A percentile compares a stretch with the other conserved stretches of the same genome.
These are phyloP conservation scores for Podarcis raffonei DNA, from an alignment of 2,113 vertebrate species.

Conservation along the genomic window DNA sequence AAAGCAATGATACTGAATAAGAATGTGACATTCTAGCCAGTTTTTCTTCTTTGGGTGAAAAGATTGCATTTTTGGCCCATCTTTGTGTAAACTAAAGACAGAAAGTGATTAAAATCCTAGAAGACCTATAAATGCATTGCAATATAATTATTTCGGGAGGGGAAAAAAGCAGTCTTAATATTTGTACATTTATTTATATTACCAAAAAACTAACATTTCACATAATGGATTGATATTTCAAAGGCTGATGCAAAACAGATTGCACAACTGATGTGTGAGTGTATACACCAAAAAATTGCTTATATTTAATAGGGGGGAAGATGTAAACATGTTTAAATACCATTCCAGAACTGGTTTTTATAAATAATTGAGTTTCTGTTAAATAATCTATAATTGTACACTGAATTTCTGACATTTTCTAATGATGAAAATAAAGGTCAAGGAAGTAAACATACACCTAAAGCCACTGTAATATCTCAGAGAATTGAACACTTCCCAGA, in stretches of 20 bases:
- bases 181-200: slow-evolving; percentile 74
- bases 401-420: slow-evolving; percentile 23
- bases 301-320: slow-evolving; percentile 74
- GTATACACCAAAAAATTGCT: slow-evolving; percentile 77
- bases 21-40: slow-evolving; percentile 41
- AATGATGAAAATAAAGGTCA: neutral
- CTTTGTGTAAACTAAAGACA: slow-evolving; percentile 60
- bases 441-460: neutral
- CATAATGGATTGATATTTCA: slow-evolving; percentile 63
- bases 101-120: slow-evolving; percentile 64
- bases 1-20: slow-evolving; percentile 34
- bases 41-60: slow-evolving; percentile 14
- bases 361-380: slow-evolving; percentile 40
- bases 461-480: neutral
- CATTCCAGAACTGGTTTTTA: slow-evolving; percentile 55
- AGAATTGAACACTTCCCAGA: neutral
- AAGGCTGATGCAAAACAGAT: slow-evolving; percentile 78
- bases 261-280: slow-evolving; percentile 72
- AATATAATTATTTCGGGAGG: slow-evolving; percentile 68
- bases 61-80: slow-evolving; percentile 55
- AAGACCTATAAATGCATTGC: slow-evolving; percentile 58
- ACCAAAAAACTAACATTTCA: slow-evolving; percentile 75
- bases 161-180: slow-evolving; percentile 70
- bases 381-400: slow-evolving; percentile 37
- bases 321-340: slow-evolving; percentile 77